Evolutionary conservation across 2,113 vertebrate genomes (phyloP).

Genomic region (Pollachius pollachius): DNA sequence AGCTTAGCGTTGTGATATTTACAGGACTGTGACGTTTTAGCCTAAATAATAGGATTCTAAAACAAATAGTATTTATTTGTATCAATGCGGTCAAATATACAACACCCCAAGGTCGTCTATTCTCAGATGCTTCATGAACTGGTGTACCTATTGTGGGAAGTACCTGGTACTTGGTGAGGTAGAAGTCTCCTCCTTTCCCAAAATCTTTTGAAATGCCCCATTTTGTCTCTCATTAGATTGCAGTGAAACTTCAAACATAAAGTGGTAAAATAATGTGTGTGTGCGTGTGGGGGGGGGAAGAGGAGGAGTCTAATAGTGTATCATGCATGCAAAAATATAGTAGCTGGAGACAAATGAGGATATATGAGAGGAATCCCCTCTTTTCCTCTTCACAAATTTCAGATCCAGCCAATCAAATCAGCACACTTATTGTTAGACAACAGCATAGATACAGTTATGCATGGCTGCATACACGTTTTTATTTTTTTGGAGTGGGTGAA

Average conservation of each 20-base stretch:
- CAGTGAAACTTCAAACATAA: conserved; percentile 34
- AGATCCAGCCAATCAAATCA: conserved; percentile 52
- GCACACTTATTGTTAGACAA: conserved; percentile 39
- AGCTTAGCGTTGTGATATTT: conserved; percentile 3
- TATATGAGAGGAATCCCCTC: conserved; percentile 5
- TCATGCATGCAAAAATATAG: conserved; percentile 41
- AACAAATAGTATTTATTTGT: background rate
- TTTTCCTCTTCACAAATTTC: conserved; percentile 36
- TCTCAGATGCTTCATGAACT: no score
- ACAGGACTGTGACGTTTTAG: conserved; percentile 8
- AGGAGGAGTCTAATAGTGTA: conserved; percentile 7
- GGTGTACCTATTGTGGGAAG: no score
- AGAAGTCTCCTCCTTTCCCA: no score
- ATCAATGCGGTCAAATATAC: background rate
- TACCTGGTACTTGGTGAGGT: no score
- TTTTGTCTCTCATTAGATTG: conserved; percentile 7
- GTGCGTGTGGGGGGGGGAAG: background rate
- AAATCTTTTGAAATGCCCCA: conserved; percentile 10
- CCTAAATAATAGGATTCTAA: background rate
- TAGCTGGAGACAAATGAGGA: conserved; percentile 19
- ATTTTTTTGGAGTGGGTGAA: conserved; percentile 45
- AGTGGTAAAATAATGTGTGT: conserved; percentile 12
- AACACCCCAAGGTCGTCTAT: conserved; percentile 1
- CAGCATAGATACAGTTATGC: conserved; percentile 43
- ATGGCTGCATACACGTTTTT: conserved; percentile 54